Base-by-base conservation (phyloP, 2,113 vertebrate species). In the Nibea coibor region DNA sequence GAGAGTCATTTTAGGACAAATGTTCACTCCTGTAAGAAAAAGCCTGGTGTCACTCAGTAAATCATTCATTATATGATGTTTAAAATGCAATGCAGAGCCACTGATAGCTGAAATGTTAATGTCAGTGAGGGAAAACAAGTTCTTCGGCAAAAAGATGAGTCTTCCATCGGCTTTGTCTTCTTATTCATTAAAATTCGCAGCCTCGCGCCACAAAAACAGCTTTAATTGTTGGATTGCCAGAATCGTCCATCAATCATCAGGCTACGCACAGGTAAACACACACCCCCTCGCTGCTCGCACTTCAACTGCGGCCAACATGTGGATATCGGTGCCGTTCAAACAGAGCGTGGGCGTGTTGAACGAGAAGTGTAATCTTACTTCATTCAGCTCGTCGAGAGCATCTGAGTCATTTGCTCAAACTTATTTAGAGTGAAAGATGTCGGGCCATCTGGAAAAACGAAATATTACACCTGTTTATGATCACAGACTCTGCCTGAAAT, bases 341-440 rank as follows among this genome's bases (percentile, higher is more conserved):
- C 42, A 9, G 63, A 26, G 59, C 2, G 31, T 42, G 0, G 57
- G 48, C 17, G 50, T 24, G 31, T 80, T 64, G 71, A 79, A 48
- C 53, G 20, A 51, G 16, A 24, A 20, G 57, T 48, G 72, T 26
- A 43, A 75, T 47, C 69, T 22, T 57, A 3, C 19, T 64, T 39
- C 45, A 24, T 19, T 80, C 42, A 14, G 20, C 3, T n/a, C n/a
- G n/a, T n/a, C n/a, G n/a, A n/a, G n/a, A 61, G 14, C 1, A 16
- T 61, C 53, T n/a, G 50, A 63, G 42, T 57, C 9, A n/a, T 54
- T 10, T 39, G 39, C 45, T 72, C 39, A 69, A 53, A 70, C 70
- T 26, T 50, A 22, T 14, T 47, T 10, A 22, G 22, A 72, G 64
- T 22, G 39, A 74, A 58, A 81, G 71, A 39, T 84, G 83, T 62